Evolutionary conservation across 92 coral and sea anemone species (phyloP).

Genomic region (Epizoanthus ramosus): DNA sequence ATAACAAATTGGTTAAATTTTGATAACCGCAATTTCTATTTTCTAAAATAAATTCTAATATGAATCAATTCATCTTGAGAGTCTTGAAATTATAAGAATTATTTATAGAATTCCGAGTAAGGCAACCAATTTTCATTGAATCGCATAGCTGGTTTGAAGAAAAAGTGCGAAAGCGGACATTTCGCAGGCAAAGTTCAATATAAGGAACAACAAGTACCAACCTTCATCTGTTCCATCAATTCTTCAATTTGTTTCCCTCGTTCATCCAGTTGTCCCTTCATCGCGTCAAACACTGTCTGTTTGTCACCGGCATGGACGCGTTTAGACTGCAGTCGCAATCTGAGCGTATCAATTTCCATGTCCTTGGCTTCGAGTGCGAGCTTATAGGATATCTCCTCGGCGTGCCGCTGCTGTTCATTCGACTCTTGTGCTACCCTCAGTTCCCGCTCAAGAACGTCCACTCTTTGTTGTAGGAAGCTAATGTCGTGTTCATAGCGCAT

Average conservation of each 20-base stretch:
- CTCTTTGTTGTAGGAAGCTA: conserved; percentile 73
- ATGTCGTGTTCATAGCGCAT: conserved; percentile 87
- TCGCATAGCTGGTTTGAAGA: no score
- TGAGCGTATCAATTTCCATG: conserved; percentile 83
- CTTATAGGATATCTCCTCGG: conserved; percentile 77
- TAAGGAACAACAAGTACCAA: not conserved
- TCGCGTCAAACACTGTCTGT: conserved; percentile 66
- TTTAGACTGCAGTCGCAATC: conserved; percentile 79
- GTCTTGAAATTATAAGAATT: no score
- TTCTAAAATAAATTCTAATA: no score
- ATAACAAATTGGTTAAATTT: no score
- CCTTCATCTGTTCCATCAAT: conserved; percentile 74
- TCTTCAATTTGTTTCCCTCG: conserved; percentile 71
- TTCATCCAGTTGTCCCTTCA: conserved; percentile 79
- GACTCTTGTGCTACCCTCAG: conserved; percentile 74
- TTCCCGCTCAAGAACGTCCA: conserved; percentile 75
- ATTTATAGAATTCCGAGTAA: no score
- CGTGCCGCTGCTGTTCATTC: conserved; percentile 83
- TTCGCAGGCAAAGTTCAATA: not conserved
- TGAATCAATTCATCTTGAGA: no score
- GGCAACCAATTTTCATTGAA: no score
- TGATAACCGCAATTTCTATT: no score
- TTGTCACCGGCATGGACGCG: conserved; percentile 69
- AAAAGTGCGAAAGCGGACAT: no score
- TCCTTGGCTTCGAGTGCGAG: conserved; percentile 82